Evolutionary conservation across 2,888 invertebrate genomes (phyloP).

Genomic region (Troglohyphantes excavatus): DNA sequence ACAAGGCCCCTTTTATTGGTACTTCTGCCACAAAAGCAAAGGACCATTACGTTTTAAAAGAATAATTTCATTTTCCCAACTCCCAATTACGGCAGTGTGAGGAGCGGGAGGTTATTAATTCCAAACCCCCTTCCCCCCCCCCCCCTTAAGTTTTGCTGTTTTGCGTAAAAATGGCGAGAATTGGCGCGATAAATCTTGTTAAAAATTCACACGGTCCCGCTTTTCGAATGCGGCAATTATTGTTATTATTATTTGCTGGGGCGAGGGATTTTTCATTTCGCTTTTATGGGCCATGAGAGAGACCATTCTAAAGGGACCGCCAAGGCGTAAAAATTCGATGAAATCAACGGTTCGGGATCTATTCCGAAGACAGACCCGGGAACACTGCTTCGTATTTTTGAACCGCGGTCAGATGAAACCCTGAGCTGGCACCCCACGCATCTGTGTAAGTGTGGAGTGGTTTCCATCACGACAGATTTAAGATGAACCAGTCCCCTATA

Average conservation of each 20-base stretch:
- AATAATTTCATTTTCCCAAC: conserved; percentile 74
- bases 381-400: too few species aligned
- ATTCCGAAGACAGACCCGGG: too few species aligned
- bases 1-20: conserved; percentile 56
- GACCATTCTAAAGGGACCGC: too few species aligned
- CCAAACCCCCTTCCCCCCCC: too few species aligned
- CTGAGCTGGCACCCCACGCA: too few species aligned
- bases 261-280: conserved; percentile 58
- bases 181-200: conserved; percentile 76
- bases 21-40: conserved; percentile 24
- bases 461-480: too few species aligned
- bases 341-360: too few species aligned
- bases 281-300: conserved; percentile 68
- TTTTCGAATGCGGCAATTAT: conserved; percentile 7
- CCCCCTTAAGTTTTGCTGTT: conserved; percentile 69
- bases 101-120: conserved; percentile 66
- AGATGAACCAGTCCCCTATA: too few species aligned
- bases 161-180: conserved; percentile 57
- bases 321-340: too few species aligned
- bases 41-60: conserved; percentile 76
- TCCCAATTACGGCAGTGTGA: conserved; percentile 29
- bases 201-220: conserved; percentile 77
- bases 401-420: too few species aligned
- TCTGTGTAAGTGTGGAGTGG: too few species aligned
- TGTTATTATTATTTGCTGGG: not conserved